Evolutionary conservation across 1,140 invertebrate genomes (phyloP), one percentile per base, ranked within the genome.

Genomic region (Vollenhovia emeryi): DNA sequence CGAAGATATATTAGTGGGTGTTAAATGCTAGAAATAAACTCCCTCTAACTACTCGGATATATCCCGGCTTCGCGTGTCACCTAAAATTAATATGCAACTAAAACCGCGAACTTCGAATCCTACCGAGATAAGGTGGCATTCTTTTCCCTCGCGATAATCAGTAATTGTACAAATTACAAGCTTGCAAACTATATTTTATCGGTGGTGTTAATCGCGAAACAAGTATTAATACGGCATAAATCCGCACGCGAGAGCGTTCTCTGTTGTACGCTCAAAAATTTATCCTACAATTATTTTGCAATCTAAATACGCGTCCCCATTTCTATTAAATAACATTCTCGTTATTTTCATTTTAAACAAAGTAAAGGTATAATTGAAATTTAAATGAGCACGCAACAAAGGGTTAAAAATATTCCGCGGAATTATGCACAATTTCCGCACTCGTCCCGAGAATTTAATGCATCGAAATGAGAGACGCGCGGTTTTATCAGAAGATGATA

Each of bases 21-120:
- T 73, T 82, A 82, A 82, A 18, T 40, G 78, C 78, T 71, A 82
- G 78, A 82, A 82, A 71, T 71, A 82, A 71, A 80, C 48, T 55
- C 48, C 59, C 50, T 18, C 64, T 40, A 69, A 80, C 60, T 66
- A 55, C 18, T 60, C 55, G 48, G 18, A 43, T 66, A 80, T 43
- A 21, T 21, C 1, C 33, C 36, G n/a, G 24, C n/a, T 36, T 57
- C 36, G 27, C 76, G 45, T 50, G 60, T 68, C 24, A 36, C 21
- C 33, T 68, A 48, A 68, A 68, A 55, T 79, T 79, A 52, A 79
- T 68, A 40, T 24, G 24, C 40, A 24, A 76, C 52, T 15, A 45
- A 60, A 66, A 13, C 24, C 24, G 27, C 66, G 13, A 71, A 73
- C n/a, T 82, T 57, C 73, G 21, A 45, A 82, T n/a, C 68, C 15